A percentile compares a stretch with the other conserved stretches of the same genome.
Conservation (phyloP, 2,888 invertebrate genomes). For the Pyrochroa serraticornis region DNA sequence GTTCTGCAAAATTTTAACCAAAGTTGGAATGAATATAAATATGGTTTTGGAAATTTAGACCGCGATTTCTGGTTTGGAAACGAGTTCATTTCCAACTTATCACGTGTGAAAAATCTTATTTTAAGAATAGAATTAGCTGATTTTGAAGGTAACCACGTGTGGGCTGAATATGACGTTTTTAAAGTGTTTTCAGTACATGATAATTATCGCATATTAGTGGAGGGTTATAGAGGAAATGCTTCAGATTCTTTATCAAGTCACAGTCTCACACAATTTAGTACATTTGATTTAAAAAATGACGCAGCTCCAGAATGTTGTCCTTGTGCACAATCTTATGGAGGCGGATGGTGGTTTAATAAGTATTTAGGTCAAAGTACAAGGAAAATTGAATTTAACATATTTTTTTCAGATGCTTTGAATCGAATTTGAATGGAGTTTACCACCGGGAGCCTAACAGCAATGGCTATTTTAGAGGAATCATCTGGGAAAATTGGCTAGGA, state of each 20-base stretch:
- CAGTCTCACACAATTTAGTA: constrained; percentile 60
- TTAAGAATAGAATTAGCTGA: constrained; percentile 62
- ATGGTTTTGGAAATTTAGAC: constrained; percentile 63
- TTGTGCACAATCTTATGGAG: constrained; percentile 62
- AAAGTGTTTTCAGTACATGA: constrained; percentile 53
- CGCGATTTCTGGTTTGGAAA: constrained; percentile 68
- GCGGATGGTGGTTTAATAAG: constrained; percentile 69
- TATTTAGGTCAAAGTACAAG: constrained; percentile 46
- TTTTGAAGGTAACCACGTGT: constrained; percentile 58
- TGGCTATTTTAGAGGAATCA: constrained; percentile 61
- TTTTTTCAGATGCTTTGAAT: constrained; percentile 61
- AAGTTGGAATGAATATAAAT: constrained; percentile 63
- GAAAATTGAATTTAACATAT: constrained; percentile 5
- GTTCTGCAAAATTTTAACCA: constrained; percentile 61
- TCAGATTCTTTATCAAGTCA: constrained; percentile 63
- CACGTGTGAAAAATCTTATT: constrained; percentile 54
- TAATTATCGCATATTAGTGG: constrained; percentile 58
- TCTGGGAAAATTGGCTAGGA: constrained; percentile 67
- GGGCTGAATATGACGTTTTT: constrained; percentile 60
- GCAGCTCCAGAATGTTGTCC: constrained; percentile 61
- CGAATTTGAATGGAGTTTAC: constrained; percentile 64
- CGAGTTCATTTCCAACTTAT: constrained; percentile 61
- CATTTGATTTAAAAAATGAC: constrained; percentile 60
- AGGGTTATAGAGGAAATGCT: constrained; percentile 61
- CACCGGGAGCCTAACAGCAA: constrained; percentile 55